Evolutionary conservation across 2,113 vertebrate species (phyloP), one percentile per base, ranked within the genome.

Genomic region (Nothocercus julius): DNA sequence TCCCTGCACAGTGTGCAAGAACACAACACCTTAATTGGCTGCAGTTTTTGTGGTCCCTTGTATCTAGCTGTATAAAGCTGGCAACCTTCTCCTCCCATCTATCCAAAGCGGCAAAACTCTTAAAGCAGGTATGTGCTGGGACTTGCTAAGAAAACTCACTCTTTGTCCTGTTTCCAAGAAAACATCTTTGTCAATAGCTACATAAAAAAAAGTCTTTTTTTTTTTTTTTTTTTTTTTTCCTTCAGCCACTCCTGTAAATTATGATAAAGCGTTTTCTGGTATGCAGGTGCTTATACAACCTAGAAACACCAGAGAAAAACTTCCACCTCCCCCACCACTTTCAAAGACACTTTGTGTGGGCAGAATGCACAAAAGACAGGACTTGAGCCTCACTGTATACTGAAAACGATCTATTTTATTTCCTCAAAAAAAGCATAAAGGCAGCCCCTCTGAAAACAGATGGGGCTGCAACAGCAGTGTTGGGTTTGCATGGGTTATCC

Each of bases 101-200:
- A 18, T 32, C 28, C 54, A 58, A 56, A 56, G 30, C 28, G n/a
- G 24, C 1, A 69, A 4, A 7, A 28, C 27, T 6, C 8, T 76
- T 45, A 24, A 0, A 3, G 17, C 56, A 27, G 7, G 5, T 34
- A 19, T 1, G 0, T 5, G 53, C 61, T 38, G 22, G 5, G 75
- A 79, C 34, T 59, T 70, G 18, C 27, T 40, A 61, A 76, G 17
- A 61, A 49, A 3, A 24, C 40, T 30, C n/a, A 3, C 11, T 27
- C 63, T 85, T 93, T 42, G 21, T 38, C 3, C 3, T 9, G 2
- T 18, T 91, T 58, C 6, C 12, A 30, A 32, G 80, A 76, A 20
- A 40, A 10, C 11, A 8, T 6, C 6, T 42, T 18, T 8, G 3
- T 53, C 21, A 47, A 34, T 13, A 78, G 7, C 32, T 58, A 27